Evolutionary conservation across 2,113 vertebrate species (phyloP).

Genomic region (pig (Sus scrofa)): DNA sequence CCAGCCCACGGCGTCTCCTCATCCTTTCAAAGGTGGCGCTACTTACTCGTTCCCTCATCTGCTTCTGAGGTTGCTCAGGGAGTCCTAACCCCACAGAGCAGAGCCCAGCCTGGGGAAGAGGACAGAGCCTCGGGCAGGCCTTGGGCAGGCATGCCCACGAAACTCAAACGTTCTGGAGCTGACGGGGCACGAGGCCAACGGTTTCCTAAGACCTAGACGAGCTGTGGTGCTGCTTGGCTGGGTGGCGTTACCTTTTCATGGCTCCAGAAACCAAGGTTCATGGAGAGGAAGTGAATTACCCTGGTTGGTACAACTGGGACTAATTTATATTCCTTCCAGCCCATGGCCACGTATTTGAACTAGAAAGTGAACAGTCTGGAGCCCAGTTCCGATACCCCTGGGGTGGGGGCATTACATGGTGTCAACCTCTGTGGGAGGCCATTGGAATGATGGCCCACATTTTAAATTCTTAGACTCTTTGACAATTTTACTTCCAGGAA

Average conservation of each 20-base stretch:
- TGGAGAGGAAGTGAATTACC: neutral
- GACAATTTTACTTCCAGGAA: neutral
- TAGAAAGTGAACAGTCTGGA: neutral
- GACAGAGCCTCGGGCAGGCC: neutral
- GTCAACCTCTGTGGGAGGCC: neutral
- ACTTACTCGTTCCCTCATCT: rapidly evolving
- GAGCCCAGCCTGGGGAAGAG: neutral
- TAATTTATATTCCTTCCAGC: too few relatives aligned
- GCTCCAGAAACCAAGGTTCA: rapidly evolving
- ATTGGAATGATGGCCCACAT: neutral
- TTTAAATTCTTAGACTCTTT: neutral
- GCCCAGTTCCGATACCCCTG: too few relatives aligned
- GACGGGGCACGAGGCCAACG: rapidly evolving
- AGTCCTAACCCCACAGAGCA: too few relatives aligned
- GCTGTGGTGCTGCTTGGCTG: rapidly evolving
- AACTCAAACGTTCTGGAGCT: neutral
- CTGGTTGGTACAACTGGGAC: too few relatives aligned
- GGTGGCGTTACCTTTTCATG: rapidly evolving
- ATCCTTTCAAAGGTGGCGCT: too few relatives aligned
- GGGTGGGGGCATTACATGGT: neutral
- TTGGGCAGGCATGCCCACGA: rapidly evolving
- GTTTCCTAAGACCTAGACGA: neutral
- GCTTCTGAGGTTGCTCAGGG: neutral
- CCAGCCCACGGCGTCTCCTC: rapidly evolving
- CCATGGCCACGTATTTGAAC: rapidly evolving